Evolutionary conservation across 2,888 invertebrate species (phyloP).

Genomic region (Nemoura dubitans): DNA sequence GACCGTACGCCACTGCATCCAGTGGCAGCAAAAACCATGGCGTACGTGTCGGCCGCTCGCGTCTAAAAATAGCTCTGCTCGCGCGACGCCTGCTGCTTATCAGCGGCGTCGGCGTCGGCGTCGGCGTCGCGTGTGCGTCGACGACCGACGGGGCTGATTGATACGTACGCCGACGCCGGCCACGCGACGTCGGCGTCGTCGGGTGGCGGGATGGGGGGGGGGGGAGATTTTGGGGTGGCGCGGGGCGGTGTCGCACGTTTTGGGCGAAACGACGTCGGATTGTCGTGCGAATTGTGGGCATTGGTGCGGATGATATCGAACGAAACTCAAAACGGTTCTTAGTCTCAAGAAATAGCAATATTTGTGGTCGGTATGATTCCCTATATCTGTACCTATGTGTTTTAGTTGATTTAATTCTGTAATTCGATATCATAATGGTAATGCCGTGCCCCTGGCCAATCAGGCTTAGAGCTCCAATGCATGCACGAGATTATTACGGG

Average conservation of each 20-base stretch:
- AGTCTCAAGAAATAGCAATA: too few relatives aligned
- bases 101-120: not conserved
- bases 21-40: not conserved
- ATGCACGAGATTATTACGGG: too few relatives aligned
- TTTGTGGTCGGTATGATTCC: too few relatives aligned
- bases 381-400: too few relatives aligned
- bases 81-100: slow-evolving; percentile 12
- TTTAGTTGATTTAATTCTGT: too few relatives aligned
- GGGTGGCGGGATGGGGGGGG: not conserved
- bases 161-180: not conserved
- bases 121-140: not conserved
- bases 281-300: too few relatives aligned
- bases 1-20: not conserved
- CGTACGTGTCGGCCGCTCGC: not conserved
- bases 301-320: too few relatives aligned
- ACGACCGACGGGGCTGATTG: not conserved
- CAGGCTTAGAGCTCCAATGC: too few relatives aligned
- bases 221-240: not conserved
- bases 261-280: not conserved
- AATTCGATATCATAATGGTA: too few relatives aligned
- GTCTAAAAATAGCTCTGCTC: not conserved
- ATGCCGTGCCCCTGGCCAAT: too few relatives aligned
- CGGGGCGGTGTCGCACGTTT: too few relatives aligned
- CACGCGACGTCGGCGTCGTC: not conserved
- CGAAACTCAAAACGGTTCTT: too few relatives aligned